Conservation (phyloP, 2,113 vertebrate species). For the Hiodon alosoides region DNA sequence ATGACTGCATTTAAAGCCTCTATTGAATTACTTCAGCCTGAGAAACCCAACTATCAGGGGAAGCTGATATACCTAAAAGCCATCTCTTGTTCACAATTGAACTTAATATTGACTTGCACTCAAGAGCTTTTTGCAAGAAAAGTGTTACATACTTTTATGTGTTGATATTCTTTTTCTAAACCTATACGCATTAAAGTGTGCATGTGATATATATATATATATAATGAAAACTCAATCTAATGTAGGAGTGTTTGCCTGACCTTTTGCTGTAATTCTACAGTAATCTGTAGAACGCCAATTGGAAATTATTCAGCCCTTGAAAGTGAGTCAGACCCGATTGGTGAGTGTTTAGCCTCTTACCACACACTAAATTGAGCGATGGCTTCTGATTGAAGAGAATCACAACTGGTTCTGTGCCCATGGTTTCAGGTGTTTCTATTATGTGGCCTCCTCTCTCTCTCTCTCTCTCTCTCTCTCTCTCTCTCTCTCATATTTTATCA, state of each 20-base stretch:
- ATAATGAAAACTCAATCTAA: not conserved
- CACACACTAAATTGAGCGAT: not conserved
- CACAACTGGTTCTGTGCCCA: not conserved
- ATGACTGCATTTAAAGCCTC: no score
- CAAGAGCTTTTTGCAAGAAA: not conserved
- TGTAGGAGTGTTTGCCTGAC: not conserved
- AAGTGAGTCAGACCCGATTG: conserved; percentile 7
- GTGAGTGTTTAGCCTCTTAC: not conserved
- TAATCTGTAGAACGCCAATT: not conserved
- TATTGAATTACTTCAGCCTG: not conserved
- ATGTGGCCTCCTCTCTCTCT: not conserved
- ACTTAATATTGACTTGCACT: not conserved
- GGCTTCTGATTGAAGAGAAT: conserved; percentile 6
- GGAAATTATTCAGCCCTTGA: not conserved
- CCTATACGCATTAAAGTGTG: no score
- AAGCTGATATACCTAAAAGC: not conserved
- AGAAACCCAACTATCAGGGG: not conserved
- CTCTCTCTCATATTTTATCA: not conserved
- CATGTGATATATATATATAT: not conserved
- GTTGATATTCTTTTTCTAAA: no score
- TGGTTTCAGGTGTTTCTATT: not conserved
- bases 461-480: no score
- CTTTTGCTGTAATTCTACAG: not conserved
- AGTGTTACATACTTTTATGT: no score
- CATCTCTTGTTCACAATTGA: not conserved